These are phyloP conservation scores for Lithobates sylvaticus DNA, from an alignment of 2,797 vertebrate genomes.

Conservation along the genomic window DNA sequence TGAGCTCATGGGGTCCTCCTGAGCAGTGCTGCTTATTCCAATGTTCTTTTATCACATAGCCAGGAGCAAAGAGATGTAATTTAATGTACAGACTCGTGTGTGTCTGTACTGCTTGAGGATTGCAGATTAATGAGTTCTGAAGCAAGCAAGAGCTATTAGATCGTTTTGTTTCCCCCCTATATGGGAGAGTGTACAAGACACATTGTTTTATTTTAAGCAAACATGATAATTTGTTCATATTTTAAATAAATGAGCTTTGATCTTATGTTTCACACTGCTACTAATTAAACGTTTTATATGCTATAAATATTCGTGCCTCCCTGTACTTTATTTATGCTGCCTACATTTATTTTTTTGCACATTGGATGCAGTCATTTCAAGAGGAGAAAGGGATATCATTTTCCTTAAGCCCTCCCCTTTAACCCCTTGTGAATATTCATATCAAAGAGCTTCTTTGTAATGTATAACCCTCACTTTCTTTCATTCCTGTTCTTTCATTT, in stretches of 20 bases:
- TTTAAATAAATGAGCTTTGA: background rate
- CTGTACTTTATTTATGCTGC: background rate
- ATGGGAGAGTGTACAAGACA: background rate
- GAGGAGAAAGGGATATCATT: background rate
- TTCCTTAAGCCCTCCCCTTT: background rate
- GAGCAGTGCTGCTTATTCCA: background rate
- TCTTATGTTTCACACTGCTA: background rate
- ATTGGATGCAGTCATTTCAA: background rate
- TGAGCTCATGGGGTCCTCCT: background rate
- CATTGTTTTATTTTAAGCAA: background rate
- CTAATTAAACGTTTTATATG: slow-evolving; percentile 9
- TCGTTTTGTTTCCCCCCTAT: background rate
- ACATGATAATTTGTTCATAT: background rate
- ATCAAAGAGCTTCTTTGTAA: background rate
- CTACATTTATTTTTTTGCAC: background rate
- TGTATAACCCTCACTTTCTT: background rate
- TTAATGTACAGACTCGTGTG: slow-evolving; percentile 19
- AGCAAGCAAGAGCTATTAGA: background rate
- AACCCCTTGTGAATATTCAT: background rate
- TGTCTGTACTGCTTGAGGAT: slow-evolving; percentile 25
- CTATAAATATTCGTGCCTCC: background rate
- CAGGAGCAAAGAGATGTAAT: slow-evolving; percentile 32
- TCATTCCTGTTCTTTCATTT: background rate
- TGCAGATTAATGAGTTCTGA: slow-evolving; percentile 29
- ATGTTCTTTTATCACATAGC: slow-evolving; percentile 1